These are phyloP conservation scores for Sinhomidia bicolor DNA, from an alignment of 2,888 invertebrate species.

Conservation along the genomic window DNA sequence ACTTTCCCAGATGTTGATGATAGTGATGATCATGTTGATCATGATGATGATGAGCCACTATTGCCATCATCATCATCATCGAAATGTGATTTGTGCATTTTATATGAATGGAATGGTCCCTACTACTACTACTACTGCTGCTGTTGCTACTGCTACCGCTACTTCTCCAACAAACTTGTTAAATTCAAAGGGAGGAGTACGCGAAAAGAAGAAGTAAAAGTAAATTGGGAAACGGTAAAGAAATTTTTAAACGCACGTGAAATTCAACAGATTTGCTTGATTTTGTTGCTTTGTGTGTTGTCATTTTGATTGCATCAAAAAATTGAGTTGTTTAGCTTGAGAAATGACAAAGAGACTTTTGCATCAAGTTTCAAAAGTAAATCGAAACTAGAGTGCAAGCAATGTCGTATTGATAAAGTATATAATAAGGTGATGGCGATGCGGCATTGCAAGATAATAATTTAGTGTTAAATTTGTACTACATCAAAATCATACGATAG, in stretches of 20 bases:
- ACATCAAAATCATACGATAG: constrained; percentile 12
- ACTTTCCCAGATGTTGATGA: constrained; percentile 22
- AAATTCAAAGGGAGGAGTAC: neutral
- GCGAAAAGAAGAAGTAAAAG: neutral
- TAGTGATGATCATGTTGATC: neutral
- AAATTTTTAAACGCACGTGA: neutral
- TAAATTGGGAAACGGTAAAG: neutral
- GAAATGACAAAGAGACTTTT: neutral
- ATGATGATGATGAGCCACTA: neutral
- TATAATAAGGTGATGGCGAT: neutral
- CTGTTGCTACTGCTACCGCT: neutral
- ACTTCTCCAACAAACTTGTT: neutral
- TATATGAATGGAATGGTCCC: neutral
- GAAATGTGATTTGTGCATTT: neutral
- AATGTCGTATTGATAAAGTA: neutral
- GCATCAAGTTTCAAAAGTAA: neutral
- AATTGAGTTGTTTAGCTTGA: neutral
- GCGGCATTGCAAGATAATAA: constrained; percentile 3
- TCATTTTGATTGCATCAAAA: neutral
- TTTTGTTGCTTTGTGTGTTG: neutral
- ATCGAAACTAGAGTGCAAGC: constrained; percentile 17
- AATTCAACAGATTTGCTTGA: neutral
- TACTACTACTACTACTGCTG: neutral
- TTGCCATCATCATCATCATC: neutral
- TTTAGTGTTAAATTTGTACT: constrained; percentile 38